Base-by-base conservation (phyloP, 1,140 invertebrate species). In the Orchestia grillus region DNA sequence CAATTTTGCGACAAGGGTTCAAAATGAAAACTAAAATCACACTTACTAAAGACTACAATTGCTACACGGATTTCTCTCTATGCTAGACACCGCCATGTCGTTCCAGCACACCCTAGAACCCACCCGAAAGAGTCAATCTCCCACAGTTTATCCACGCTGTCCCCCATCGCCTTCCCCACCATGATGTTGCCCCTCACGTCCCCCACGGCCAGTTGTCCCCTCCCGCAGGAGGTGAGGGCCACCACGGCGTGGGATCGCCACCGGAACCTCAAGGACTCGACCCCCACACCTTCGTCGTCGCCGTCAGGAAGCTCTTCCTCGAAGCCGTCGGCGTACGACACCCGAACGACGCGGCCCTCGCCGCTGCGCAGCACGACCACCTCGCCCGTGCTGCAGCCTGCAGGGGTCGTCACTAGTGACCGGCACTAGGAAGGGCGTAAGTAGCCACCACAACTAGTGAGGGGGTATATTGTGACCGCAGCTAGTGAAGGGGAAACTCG, bases 111-210 rank as follows among this genome's bases (percentile, higher is more conserved):
- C n/a, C n/a, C n/a, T n/a, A n/a, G n/a, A n/a, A 91, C 92, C 47
- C 92, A 94, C 92, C 92, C 92, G 36, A 47, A 94, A 47, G 92
- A 94, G 8, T 94, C 92, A 45, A 94, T 40, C 44, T 94, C 92
- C 92, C 92, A 94, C 43, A 94, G 44, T 47, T 94, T 94, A 42
- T 94, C 44, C 43, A 94, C 44, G 43, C 40, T n/a, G 44, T 44
- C 40, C 41, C 92, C 92, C 43, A 44, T 8, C 16, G 36, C 40
- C 44, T 45, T 94, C 8, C 92, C 92, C 43, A 94, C 43, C 41
- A 45, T 44, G 44, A 94, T 19, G 92, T 94, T 44, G 44, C 92
- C 92, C 44, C 92, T 45, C 6, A 44, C 43, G 92, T 94, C 43
- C 43, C 92, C 92, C 43, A 94, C 44, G 1, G 92, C 92, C 6